A percentile compares a stretch with the other conserved stretches of the same genome.
Evolutionary conservation across 1,140 invertebrate species (phyloP).

Genomic region (Saccostrea cuccullata): DNA sequence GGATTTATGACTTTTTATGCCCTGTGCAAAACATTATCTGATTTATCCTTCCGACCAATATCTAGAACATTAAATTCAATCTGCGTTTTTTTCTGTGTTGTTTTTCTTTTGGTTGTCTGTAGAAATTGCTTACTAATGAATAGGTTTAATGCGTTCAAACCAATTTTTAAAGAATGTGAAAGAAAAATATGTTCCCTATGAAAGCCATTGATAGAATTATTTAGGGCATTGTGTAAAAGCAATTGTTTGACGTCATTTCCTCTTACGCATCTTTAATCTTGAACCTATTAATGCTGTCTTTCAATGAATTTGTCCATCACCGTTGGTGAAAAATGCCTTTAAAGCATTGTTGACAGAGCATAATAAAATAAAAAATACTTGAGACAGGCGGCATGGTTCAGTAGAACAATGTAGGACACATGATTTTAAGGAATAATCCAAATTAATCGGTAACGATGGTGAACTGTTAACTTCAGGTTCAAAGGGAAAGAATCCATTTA

Average conservation of each 20-base stretch:
- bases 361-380: too few species aligned
- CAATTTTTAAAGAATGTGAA: background rate
- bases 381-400: too few species aligned
- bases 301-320: background rate
- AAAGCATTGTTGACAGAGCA: too few species aligned
- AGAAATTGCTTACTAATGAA: background rate
- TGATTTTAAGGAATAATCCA: too few species aligned
- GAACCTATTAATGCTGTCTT: background rate
- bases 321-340: too few species aligned
- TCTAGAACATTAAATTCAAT: conserved; percentile 31
- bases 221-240: background rate
- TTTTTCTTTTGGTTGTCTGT: too few species aligned
- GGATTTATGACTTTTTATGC: conserved; percentile 28
- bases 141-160: background rate
- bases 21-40: conserved; percentile 7
- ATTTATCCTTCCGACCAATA: conserved; percentile 35
- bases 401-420: too few species aligned
- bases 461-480: too few species aligned
- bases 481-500: too few species aligned
- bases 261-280: conserved; percentile 6
- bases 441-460: too few species aligned
- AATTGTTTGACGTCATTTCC: conserved; percentile 13
- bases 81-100: background rate
- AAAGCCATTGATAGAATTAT: background rate
- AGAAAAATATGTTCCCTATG: conserved; percentile 12